Evolutionary conservation across 2,888 invertebrate species (phyloP), one percentile per base, ranked within the genome.

Genomic region (Tridacna gigas): DNA sequence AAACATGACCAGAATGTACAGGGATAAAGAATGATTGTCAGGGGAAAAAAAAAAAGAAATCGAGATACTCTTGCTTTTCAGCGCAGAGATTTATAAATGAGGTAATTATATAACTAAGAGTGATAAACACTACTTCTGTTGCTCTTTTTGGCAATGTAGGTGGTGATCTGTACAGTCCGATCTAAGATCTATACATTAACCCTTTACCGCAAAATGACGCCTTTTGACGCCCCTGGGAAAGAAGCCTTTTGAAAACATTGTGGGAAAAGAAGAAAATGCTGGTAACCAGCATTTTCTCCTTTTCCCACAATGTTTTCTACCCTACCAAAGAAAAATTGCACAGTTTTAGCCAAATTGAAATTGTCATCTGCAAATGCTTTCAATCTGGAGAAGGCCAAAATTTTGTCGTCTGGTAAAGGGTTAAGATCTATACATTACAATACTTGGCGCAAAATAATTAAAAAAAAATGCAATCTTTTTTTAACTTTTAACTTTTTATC

Each of bases 211-310:
- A 51, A 13, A 51, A 13, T 13, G 51, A 51, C 51, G 51, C 51
- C 15, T 51, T 51, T 15, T 13, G 51, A 51, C 51, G 15, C 51
- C 51, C 9, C 56, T 56, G 56, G 18, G 56, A 56, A 15, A 9
- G 56, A 9, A 11, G 51, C 7, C 66, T 66, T 66, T 20, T 5
- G 26, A 63, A 63, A 63, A 25, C 63, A 63, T 4, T 63, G 63
- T 63, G 63, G 63, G n/a, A 63, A 63, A 63, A 25, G 22, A 13
- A 63, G 26, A 63, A 63, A 63, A n/a, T 63, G 63, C 63, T 22
- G 22, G 48, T 47, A 11, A 69, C 69, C 22, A 48, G 69, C 69
- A 69, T 47, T 69, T 69, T 48, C n/a, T 69, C 37, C 22, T 37
- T 69, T 48, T 47, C 12, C 45, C n/a, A 69, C 69, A 13, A 47